Percentiles rank a stretch among this genome's conserved stretches.
phyloP scores from a whole-genome alignment of 2,888 invertebrate genomes.

The Oxycera nigricornis region DNA sequence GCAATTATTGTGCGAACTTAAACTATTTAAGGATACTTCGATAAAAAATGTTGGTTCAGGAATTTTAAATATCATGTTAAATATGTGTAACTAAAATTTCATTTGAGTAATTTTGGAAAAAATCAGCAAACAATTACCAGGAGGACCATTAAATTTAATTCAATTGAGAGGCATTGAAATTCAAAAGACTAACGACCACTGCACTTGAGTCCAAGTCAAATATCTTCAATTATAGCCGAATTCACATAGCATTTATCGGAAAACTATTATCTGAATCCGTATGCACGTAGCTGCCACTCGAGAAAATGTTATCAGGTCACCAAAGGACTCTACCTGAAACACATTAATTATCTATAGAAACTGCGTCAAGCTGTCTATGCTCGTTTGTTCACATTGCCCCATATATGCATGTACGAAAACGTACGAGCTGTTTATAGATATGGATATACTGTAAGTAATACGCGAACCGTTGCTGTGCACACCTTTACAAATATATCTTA shows the following conservation, averaged over 20 bases:
- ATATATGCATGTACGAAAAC: background rate
- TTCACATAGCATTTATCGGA: slow-evolving; percentile 43
- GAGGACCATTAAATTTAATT: background rate
- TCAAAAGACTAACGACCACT: background rate
- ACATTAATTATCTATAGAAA: slow-evolving; percentile 13
- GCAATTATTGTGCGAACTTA: background rate
- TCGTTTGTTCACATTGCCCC: background rate
- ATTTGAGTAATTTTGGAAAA: too few relatives aligned
- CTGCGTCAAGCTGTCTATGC: background rate
- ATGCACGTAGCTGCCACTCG: slow-evolving; percentile 30
- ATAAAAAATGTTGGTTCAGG: background rate
- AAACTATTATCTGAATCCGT: slow-evolving; percentile 41
- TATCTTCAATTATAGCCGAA: slow-evolving; percentile 44
- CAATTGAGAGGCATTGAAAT: background rate
- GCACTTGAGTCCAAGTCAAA: background rate
- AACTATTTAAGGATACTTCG: background rate
- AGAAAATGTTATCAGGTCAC: slow-evolving; percentile 28
- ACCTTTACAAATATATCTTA: slow-evolving; percentile 39
- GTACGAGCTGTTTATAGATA: too few relatives aligned
- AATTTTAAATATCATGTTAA: background rate
- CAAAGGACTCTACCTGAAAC: slow-evolving; percentile 17
- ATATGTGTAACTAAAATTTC: background rate
- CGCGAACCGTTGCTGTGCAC: too few relatives aligned
- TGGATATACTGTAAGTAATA: too few relatives aligned
- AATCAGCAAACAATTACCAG: too few relatives aligned